Percentiles rank a stretch among this genome's conserved stretches.
Conservation (phyloP, 2,888 invertebrate species). For the Petrolisthes manimaculis region DNA sequence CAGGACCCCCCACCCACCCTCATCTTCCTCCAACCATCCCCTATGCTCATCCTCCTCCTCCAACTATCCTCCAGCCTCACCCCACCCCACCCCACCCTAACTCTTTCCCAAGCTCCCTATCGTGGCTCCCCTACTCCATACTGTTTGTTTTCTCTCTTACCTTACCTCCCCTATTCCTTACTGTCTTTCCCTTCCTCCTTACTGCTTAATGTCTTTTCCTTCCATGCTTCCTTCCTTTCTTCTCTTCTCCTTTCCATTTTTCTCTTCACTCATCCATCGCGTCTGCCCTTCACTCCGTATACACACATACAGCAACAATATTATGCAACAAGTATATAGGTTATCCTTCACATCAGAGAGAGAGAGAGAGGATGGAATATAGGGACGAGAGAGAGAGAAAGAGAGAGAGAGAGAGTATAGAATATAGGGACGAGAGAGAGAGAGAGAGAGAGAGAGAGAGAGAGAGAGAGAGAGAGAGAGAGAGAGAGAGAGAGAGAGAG, state of each 20-base stretch:
- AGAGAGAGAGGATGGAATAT: neutral
- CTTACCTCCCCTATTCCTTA: neutral
- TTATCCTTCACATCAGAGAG: neutral
- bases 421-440: too few species aligned
- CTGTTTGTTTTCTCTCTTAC: neutral
- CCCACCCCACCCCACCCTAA: neutral
- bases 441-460: too few species aligned
- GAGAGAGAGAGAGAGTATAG: neutral
- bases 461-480: neutral
- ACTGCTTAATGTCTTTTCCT: neutral
- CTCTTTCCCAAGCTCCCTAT: too few species aligned
- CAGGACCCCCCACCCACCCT: neutral
- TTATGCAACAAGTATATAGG: neutral
- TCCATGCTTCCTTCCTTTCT: neutral
- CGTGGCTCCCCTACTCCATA: neutral
- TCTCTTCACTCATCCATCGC: neutral
- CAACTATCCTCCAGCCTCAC: neutral
- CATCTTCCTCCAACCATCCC: neutral
- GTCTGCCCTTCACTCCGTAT: neutral
- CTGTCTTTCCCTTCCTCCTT: neutral
- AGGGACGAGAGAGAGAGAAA: neutral
- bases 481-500: slow-evolving; percentile 1
- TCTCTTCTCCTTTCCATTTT: neutral
- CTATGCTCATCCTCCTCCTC: neutral
- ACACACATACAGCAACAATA: neutral